Evolutionary conservation across 2,113 vertebrate species (phyloP).

Genomic region (Hypomesus transpacificus): DNA sequence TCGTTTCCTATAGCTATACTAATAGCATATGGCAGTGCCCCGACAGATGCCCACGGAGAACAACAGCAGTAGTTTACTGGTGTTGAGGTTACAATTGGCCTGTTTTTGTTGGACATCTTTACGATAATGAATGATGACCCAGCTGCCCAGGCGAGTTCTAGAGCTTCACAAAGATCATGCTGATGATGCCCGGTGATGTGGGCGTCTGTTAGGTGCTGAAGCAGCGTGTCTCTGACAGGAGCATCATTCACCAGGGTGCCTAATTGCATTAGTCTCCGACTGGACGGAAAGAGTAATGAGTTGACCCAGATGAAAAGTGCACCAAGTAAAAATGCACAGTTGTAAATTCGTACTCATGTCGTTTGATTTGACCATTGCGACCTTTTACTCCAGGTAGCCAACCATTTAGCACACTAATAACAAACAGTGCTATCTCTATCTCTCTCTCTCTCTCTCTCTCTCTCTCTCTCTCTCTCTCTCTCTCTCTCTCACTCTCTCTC

Average conservation of each 20-base stretch:
- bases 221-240: constrained; percentile 54
- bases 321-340: background rate
- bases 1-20: too few species aligned
- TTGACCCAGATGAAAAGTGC: constrained; percentile 12
- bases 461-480: too few species aligned
- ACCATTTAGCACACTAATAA: too few species aligned
- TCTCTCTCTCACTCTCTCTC: too few species aligned
- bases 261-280: constrained; percentile 60
- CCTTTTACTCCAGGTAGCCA: background rate
- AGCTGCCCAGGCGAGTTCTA: constrained; percentile 42
- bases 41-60: constrained; percentile 43
- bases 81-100: constrained; percentile 49
- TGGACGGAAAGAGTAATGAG: constrained; percentile 40
- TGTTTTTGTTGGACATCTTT: constrained; percentile 50
- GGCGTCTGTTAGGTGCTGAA: constrained; percentile 38
- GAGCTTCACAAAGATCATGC: constrained; percentile 55
- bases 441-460: too few species aligned
- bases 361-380: too few species aligned
- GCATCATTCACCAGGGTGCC: constrained; percentile 64
- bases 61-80: constrained; percentile 31
- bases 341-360: background rate
- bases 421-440: too few species aligned
- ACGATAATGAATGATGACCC: constrained; percentile 57
- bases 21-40: constrained; percentile 41
- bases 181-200: constrained; percentile 56